A percentile compares a stretch with the other conserved stretches of the same genome.
phyloP scores from a whole-genome alignment of 53 echinoderm and acorn worm genomes.

The Holothuria scabra region DNA sequence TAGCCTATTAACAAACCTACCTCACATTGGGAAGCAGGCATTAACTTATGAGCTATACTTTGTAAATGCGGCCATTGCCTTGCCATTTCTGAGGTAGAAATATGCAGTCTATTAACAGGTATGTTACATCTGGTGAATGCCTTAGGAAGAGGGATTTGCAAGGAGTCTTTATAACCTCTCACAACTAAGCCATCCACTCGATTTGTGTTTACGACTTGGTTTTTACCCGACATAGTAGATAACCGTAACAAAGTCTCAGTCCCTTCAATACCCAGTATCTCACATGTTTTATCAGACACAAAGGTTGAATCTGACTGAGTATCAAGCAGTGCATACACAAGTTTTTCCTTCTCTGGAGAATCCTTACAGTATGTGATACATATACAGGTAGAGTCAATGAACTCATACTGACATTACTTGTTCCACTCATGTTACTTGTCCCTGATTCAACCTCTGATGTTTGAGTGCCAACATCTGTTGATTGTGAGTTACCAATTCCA shows the following conservation, averaged over 20 bases:
- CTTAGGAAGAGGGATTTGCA: neutral
- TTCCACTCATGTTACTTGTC: too few relatives aligned
- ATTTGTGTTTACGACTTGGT: neutral
- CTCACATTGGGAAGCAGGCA: neutral
- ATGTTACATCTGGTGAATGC: neutral
- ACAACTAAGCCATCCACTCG: neutral
- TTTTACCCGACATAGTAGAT: neutral
- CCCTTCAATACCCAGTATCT: too few relatives aligned
- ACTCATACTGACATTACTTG: too few relatives aligned
- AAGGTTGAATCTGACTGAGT: too few relatives aligned
- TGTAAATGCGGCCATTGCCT: neutral
- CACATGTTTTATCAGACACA: neutral
- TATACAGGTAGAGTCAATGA: neutral
- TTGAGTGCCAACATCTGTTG: neutral
- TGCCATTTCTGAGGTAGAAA: neutral
- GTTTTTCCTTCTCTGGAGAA: neutral
- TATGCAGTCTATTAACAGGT: slow-evolving; percentile 5
- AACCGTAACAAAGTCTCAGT: neutral
- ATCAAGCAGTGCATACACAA: neutral
- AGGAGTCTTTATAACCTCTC: neutral
- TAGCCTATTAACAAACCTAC: neutral
- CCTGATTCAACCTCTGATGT: too few relatives aligned
- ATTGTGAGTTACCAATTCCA: neutral
- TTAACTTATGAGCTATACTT: too few relatives aligned
- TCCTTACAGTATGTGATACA: neutral